Evolutionary conservation across 2,797 vertebrate genomes (phyloP).

Genomic region (Spinus pinus): DNA sequence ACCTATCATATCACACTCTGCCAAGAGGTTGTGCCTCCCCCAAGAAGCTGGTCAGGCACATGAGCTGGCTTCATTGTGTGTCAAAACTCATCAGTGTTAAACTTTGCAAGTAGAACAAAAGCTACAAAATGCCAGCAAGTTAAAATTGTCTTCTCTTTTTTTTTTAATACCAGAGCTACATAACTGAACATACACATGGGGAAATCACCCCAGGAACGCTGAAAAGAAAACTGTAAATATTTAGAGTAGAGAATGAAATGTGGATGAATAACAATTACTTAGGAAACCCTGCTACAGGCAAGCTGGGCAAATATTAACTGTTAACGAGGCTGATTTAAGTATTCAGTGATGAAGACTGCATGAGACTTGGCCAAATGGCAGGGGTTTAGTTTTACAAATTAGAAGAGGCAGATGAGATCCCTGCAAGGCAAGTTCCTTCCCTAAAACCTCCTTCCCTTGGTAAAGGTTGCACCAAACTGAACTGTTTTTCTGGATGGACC

Average conservation of each 20-base stretch:
- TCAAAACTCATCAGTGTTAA: conserved; percentile 17
- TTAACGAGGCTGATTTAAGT: background rate
- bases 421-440: background rate
- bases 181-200: background rate
- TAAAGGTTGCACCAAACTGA: background rate
- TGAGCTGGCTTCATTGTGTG: background rate
- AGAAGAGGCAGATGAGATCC: conserved; percentile 15
- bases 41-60: background rate
- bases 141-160: background rate
- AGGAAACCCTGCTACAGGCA: background rate
- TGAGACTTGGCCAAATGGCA: conserved; percentile 4
- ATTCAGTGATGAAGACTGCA: background rate
- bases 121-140: background rate
- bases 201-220: background rate
- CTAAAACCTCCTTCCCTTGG: background rate
- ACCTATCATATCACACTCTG: background rate
- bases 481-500: background rate
- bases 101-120: conserved; percentile 7
- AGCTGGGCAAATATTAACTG: conserved; percentile 11
- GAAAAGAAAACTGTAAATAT: conserved; percentile 22
- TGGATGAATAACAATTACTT: background rate
- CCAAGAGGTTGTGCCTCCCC: background rate
- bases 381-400: conserved; percentile 9
- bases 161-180: background rate
- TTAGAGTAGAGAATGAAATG: conserved; percentile 9